Evolutionary conservation across 2,113 vertebrate genomes (phyloP), one percentile per base, ranked within the genome.

Genomic region (Macrotis lagotis): DNA sequence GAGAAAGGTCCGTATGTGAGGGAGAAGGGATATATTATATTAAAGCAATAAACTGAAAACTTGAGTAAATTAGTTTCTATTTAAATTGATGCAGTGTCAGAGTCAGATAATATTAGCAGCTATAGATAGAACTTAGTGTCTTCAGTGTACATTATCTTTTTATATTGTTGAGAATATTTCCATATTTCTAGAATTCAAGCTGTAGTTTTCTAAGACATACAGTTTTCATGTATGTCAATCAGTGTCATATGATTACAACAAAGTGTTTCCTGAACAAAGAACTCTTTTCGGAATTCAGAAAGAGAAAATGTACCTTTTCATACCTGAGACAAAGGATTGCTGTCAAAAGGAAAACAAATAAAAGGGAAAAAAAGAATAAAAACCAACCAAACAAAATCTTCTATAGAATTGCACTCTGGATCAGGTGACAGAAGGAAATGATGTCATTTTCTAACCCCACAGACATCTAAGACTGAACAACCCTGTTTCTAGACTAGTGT

Each of bases 41-140:
- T 98, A 98, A 99, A 98, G 98, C 98, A 98, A 98, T 98, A 98
- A 98, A 97, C 95, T 37, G 91, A 91, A 98, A 96, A 97, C 66
- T 96, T 94, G 51, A 92, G 94, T 93, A 96, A 95, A 98, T 92
- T 89, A 96, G 95, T 95, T 94, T 97, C 90, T 95, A 74, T 97
- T 97, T 97, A 96, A 98, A 97, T 91, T 96, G 91, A 97, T 91
- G 90, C 12, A 3, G 50, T 95, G 90, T 51, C 59, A 94, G n/a
- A 83, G 66, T 83, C n/a, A 44, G n/a, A 44, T 83, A n/a, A 44
- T 83, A 83, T 83, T n/a, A 83, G 66, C 66, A 44, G n/a, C 66
- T 83, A 83, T 44, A 83, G 66, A 83, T 83, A 94, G 94, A 91
- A 26, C 2, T 50, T 3, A 25, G 16, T 2, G 25, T 49, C n/a